Base-by-base conservation (phyloP, 2,113 vertebrate genomes). In the Cyrtonyx montezumae region DNA sequence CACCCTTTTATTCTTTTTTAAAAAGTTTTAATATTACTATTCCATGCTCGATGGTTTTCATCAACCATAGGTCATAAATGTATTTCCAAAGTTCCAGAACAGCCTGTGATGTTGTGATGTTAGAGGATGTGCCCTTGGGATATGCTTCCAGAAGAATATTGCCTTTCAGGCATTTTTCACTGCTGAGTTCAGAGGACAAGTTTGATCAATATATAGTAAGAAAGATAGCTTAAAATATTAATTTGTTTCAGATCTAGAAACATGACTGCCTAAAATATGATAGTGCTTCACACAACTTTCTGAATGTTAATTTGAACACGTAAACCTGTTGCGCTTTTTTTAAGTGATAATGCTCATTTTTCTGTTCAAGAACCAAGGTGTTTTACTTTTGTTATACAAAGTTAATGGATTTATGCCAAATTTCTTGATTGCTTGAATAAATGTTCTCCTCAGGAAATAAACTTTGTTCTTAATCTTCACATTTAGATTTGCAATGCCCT, bases 321-420 rank as follows among this genome's bases (percentile, higher is more conserved):
- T 95, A 91, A 93, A 90, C 36, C 20, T 79, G 46, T 84, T 73
- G 58, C 81, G 58, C 81, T 95, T 68, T 61, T 83, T 94, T 88
- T 34, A 87, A 89, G 48, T 78, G 70, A 77, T 94, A 87, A 90
- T 90, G 77, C 49, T 76, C 53, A 48, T 77, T 94, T 59, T 40
- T 93, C 56, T 91, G 30, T 74, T 91, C 56, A 91, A 93, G 15
- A 76, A 53, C 63, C 61, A 80, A 87, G 43, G 14, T 84, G 70
- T 75, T 90, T 94, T 90, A 65, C 3, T 82, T 92, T 96, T 77
- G 70, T 59, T 90, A 19, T 70, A 77, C 80, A 74, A 95, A 90
- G 51, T 89, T 96, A 87, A 94, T 95, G 61, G 45, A 78, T 83
- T 94, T 96, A 86, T 87, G 87, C 87, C 95, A 95, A 80, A 85